phyloP scores from a whole-genome alignment of 2,797 vertebrate species.

The Notamacropus eugenii region DNA sequence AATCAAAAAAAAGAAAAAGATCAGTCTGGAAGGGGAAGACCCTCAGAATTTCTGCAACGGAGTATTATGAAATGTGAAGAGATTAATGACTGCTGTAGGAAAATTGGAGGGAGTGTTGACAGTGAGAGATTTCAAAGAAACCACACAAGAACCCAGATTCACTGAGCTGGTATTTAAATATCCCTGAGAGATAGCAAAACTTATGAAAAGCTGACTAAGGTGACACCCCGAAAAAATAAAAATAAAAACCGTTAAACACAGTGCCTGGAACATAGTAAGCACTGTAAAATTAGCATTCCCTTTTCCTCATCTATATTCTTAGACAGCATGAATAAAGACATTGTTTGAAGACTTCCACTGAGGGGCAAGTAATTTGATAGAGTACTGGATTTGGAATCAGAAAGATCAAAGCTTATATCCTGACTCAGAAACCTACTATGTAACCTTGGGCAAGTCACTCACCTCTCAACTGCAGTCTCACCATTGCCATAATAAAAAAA shows the following conservation, averaged over 20 bases:
- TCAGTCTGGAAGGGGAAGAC: too few species aligned
- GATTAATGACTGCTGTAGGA: not conserved
- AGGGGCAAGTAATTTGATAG: not conserved
- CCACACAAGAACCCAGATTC: not conserved
- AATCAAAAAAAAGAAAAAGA: too few species aligned
- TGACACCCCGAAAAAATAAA: too few species aligned
- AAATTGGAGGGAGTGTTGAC: not conserved
- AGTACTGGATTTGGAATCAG: not conserved
- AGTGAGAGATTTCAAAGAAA: not conserved
- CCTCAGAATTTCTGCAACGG: too few species aligned
- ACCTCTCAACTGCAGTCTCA: not conserved
- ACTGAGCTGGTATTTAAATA: not conserved
- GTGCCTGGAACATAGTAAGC: too few species aligned
- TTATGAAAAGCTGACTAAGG: not conserved
- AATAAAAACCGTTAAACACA: not conserved
- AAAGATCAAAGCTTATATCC: not conserved
- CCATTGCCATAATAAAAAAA: not conserved
- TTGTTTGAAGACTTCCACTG: not conserved
- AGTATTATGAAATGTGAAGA: not conserved
- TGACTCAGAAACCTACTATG: not conserved
- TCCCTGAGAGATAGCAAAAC: not conserved
- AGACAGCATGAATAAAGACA: too few species aligned
- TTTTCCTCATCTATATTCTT: not conserved
- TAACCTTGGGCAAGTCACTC: not conserved
- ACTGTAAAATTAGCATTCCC: not conserved